Conservation (phyloP, 2,888 invertebrate species). For the Pelosia muscerda region DNA sequence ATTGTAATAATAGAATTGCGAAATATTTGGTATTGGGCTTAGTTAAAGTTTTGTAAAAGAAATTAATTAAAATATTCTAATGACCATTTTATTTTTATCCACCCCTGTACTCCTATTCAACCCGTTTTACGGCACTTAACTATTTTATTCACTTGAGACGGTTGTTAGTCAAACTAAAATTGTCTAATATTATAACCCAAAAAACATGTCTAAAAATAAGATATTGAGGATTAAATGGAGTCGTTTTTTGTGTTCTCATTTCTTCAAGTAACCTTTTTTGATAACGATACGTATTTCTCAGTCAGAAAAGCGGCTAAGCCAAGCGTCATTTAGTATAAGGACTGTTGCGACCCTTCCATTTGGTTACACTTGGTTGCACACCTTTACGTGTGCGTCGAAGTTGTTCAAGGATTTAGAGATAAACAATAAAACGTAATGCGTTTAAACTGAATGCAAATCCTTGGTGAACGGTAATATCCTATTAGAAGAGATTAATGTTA, state of each 20-base stretch:
- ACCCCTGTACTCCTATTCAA: too few species aligned
- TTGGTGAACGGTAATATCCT: slow-evolving; percentile 54
- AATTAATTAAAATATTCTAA: too few species aligned
- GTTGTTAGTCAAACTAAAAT: slow-evolving; percentile 20
- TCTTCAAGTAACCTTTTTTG: slow-evolving; percentile 43
- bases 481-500: slow-evolving; percentile 68
- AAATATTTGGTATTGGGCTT: too few species aligned
- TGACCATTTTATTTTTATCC: too few species aligned
- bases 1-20: too few species aligned
- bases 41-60: too few species aligned
- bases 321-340: slow-evolving; percentile 66
- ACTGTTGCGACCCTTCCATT: slow-evolving; percentile 69
- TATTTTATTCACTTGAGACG: slow-evolving; percentile 20
- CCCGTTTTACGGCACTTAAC: too few species aligned
- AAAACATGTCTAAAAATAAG: slow-evolving; percentile 30
- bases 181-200: slow-evolving; percentile 35
- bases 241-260: slow-evolving; percentile 35
- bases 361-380: slow-evolving; percentile 63
- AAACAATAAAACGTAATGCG: slow-evolving; percentile 69
- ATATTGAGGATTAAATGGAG: slow-evolving; percentile 24
- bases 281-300: slow-evolving; percentile 47
- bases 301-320: slow-evolving; percentile 52
- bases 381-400: slow-evolving; percentile 60
- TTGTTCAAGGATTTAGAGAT: slow-evolving; percentile 62
- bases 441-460: slow-evolving; percentile 57